phyloP scores from a whole-genome alignment of 2,113 vertebrate genomes.

The Bubo bubo region DNA sequence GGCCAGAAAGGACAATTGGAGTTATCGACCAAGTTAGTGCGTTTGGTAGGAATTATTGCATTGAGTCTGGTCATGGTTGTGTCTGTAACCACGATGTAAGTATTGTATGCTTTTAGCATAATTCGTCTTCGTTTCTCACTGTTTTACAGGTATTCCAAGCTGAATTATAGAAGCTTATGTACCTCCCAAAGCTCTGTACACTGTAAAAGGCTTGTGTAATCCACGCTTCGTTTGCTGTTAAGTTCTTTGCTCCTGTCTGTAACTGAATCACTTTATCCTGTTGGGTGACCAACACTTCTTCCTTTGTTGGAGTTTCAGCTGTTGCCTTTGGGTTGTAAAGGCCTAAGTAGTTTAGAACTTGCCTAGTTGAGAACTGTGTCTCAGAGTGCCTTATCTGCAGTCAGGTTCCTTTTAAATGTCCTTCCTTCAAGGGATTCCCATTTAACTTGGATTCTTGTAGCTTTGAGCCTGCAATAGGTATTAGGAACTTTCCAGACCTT shows the following conservation, averaged over 20 bases:
- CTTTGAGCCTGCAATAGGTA: not conserved
- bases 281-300: not conserved
- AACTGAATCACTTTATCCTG: not conserved
- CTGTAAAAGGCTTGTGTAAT: not conserved
- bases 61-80: not conserved
- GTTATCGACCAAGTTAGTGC: not conserved
- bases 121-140: not conserved
- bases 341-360: not conserved
- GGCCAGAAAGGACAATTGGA: not conserved
- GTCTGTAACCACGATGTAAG: not conserved
- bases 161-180: not conserved
- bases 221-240: not conserved
- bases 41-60: not conserved
- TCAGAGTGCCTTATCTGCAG: not conserved
- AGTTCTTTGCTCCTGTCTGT: not conserved
- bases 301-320: not conserved
- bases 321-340: not conserved
- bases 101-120: not conserved
- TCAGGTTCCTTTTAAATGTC: not conserved
- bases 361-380: not conserved
- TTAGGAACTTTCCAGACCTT: not conserved
- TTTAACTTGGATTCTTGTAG: not conserved
- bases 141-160: not conserved
- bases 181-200: not conserved
- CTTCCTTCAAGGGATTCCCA: not conserved